These are phyloP conservation scores for Takifugu bimaculatus DNA, from an alignment of 2,113 vertebrate species.

Conservation along the genomic window DNA sequence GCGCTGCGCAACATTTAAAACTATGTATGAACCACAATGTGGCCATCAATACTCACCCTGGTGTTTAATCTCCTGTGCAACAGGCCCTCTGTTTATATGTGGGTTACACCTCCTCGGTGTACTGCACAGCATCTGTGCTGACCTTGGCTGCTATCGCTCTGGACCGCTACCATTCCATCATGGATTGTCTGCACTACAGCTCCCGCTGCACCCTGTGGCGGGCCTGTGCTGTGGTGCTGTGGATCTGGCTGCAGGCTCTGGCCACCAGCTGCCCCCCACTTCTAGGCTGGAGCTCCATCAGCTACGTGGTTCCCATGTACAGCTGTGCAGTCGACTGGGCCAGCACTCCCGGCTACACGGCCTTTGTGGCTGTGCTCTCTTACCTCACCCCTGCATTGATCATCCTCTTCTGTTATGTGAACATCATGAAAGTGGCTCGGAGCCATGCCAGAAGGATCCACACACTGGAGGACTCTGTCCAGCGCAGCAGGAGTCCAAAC, in stretches of 20 bases:
- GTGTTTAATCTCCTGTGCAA: conserved; percentile 19
- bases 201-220: conserved; percentile 75
- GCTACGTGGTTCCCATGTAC: conserved; percentile 71
- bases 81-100: conserved; percentile 77
- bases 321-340: conserved; percentile 75
- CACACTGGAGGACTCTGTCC: conserved; percentile 73
- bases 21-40: too few relatives aligned
- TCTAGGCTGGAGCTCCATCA: conserved; percentile 76
- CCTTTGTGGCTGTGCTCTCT: conserved; percentile 64
- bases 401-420: conserved; percentile 79
- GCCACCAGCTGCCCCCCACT: conserved; percentile 75
- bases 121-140: conserved; percentile 79
- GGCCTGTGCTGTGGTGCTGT: conserved; percentile 67
- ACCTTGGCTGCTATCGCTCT: conserved; percentile 79
- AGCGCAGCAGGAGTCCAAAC: conserved; percentile 48
- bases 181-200: conserved; percentile 77
- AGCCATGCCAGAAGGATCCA: conserved; percentile 76
- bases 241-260: conserved; percentile 82
- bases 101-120: conserved; percentile 80
- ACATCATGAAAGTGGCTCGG: conserved; percentile 76
- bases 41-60: not conserved
- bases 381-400: conserved; percentile 73
- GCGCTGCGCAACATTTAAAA: not conserved
- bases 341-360: conserved; percentile 73
- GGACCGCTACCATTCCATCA: conserved; percentile 79